phyloP scores from a whole-genome alignment of 2,113 vertebrate species.

The Scytalopus superciliaris region DNA sequence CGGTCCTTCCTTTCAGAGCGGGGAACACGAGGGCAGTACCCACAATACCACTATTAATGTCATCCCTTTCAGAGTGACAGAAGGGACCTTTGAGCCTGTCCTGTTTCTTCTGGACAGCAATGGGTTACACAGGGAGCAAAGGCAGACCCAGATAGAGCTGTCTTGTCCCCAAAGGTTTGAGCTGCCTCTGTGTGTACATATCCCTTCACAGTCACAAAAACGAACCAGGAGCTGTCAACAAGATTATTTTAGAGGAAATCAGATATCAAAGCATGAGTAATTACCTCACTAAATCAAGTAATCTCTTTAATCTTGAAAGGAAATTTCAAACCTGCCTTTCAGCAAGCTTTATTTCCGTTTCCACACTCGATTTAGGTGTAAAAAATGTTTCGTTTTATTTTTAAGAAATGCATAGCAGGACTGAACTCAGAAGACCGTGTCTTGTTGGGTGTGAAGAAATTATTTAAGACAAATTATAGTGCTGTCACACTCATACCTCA shows the following conservation, averaged over 20 bases:
- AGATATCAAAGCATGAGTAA: slow-evolving; percentile 62
- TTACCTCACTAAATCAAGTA: slow-evolving; percentile 60
- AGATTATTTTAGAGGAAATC: slow-evolving; percentile 47
- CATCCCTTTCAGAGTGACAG: not conserved
- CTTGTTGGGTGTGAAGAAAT: slow-evolving; percentile 65
- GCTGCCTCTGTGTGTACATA: not conserved
- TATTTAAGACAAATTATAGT: slow-evolving; percentile 74
- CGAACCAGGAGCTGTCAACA: slow-evolving; percentile 5
- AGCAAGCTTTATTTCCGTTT: slow-evolving; percentile 47
- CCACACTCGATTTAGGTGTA: slow-evolving; percentile 51
- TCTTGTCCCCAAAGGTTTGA: not conserved
- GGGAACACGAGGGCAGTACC: not conserved
- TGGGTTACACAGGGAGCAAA: not conserved
- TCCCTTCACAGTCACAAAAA: not conserved
- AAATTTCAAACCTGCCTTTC: slow-evolving; percentile 50
- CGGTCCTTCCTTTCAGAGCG: not conserved
- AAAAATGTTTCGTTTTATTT: slow-evolving; percentile 43
- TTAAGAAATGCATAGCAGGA: slow-evolving; percentile 28
- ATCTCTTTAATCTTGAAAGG: slow-evolving; percentile 57
- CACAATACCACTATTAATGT: not conserved
- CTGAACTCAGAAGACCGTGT: slow-evolving; percentile 48
- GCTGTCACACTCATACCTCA: slow-evolving; percentile 69
- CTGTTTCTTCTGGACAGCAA: not conserved
- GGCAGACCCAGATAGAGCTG: not conserved
- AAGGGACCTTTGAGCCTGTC: not conserved